Evolutionary conservation across 2,797 vertebrate species (phyloP).

Genomic region (Cossypha polioptera): DNA sequence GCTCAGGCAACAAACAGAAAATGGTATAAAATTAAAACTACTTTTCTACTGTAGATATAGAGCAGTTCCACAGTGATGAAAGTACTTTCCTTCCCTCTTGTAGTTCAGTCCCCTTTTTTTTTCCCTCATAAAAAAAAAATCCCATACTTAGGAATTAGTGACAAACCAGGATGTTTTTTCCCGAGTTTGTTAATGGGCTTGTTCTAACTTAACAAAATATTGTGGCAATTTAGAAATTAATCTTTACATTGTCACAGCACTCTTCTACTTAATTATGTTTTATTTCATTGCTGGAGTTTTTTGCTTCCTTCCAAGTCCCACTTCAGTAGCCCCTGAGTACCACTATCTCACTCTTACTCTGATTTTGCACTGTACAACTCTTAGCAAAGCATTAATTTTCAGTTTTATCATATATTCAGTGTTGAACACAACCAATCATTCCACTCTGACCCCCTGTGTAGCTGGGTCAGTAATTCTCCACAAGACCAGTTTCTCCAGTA

Average conservation of each 20-base stretch:
- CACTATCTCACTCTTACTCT: background rate
- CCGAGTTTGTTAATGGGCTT: background rate
- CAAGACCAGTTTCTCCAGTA: background rate
- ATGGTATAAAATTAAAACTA: background rate
- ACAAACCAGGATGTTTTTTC: background rate
- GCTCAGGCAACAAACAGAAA: background rate
- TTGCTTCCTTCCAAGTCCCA: background rate
- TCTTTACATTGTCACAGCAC: constrained; percentile 2
- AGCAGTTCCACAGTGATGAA: background rate
- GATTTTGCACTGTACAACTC: background rate
- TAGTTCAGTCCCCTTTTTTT: background rate
- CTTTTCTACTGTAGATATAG: background rate
- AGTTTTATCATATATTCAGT: background rate
- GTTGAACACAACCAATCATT: background rate
- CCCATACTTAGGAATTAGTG: constrained; percentile 30
- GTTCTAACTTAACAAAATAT: constrained; percentile 58
- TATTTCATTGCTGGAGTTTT: background rate
- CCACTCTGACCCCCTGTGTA: background rate
- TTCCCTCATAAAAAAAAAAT: too few species aligned
- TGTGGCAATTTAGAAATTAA: constrained; percentile 52
- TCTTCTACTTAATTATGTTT: background rate
- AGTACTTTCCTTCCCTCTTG: background rate
- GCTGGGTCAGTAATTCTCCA: background rate
- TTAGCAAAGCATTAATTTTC: background rate
- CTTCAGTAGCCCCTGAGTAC: constrained; percentile 9